A percentile compares a stretch with the other conserved stretches of the same genome.
phyloP scores from a whole-genome alignment of 2,797 vertebrate genomes.

The Pteronotus mesoamericanus region DNA sequence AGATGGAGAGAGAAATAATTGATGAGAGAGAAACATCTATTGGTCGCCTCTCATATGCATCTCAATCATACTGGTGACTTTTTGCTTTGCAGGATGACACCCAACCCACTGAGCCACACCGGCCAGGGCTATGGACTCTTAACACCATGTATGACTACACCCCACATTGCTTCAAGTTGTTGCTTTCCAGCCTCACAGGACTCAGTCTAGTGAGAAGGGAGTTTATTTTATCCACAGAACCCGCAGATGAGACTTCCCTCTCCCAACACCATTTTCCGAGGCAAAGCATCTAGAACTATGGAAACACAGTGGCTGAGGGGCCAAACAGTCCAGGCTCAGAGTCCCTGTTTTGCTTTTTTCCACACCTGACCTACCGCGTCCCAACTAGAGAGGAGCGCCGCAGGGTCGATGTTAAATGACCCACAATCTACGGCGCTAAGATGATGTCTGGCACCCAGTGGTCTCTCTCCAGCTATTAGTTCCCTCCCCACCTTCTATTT shows the following conservation, averaged over 20 bases:
- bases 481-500: neutral
- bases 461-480: neutral
- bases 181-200: constrained; percentile 22
- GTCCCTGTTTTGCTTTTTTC: neutral
- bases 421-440: neutral
- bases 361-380: neutral
- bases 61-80: neutral
- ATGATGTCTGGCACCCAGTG: neutral
- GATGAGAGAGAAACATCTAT: too few species aligned
- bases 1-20: neutral
- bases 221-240: neutral
- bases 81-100: neutral
- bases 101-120: neutral
- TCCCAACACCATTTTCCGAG: neutral
- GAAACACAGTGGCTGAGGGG: neutral
- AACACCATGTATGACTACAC: neutral
- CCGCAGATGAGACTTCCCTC: neutral
- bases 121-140: neutral
- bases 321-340: neutral
- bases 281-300: neutral
- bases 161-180: neutral
- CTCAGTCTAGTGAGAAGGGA: neutral
- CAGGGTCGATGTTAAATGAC: neutral
- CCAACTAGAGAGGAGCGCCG: too few species aligned
- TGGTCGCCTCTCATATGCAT: neutral